These are phyloP conservation scores for Leptinotarsa defecta DNA, from an alignment of 1,140 invertebrate species.

Conservation along the genomic window DNA sequence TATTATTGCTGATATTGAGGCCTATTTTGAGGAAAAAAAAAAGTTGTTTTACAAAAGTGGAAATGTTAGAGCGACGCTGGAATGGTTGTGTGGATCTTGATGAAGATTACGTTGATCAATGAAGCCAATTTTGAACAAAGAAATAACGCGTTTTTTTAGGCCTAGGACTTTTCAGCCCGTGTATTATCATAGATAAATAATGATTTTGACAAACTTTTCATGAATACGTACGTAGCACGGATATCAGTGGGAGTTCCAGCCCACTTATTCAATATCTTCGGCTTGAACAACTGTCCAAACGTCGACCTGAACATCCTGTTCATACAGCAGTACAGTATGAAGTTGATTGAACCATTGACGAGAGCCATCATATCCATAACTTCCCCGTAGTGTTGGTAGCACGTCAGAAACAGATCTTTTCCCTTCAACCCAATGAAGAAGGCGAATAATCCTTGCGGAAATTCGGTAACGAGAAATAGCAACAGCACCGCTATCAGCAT, in stretches of 20 bases:
- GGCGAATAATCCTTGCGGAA: conserved; percentile 80
- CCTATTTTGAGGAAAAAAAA: too few species aligned
- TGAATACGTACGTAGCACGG: conserved; percentile 62
- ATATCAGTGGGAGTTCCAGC: conserved; percentile 51
- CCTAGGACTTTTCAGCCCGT: too few species aligned
- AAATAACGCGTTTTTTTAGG: too few species aligned
- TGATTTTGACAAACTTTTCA: too few species aligned
- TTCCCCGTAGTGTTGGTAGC: conserved; percentile 82
- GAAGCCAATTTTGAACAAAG: too few species aligned
- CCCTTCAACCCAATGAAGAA: conserved; percentile 74
- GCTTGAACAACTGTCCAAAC: conserved; percentile 74
- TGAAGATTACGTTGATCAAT: too few species aligned
- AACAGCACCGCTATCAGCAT: conserved; percentile 88
- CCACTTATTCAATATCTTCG: conserved; percentile 55
- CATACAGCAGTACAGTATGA: conserved; percentile 94
- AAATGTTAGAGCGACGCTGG: too few species aligned
- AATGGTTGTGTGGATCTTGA: too few species aligned
- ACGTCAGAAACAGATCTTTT: conserved; percentile 73
- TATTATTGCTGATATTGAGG: too few species aligned
- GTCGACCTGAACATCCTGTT: conserved; percentile 88
- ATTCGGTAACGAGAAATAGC: conserved; percentile 84
- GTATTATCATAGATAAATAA: too few species aligned
- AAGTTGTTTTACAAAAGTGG: too few species aligned
- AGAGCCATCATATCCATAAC: conserved; percentile 91
- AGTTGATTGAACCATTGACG: conserved; percentile 90